Conservation (phyloP, 2,797 vertebrate genomes). For the Triplophysa bombifrons region DNA sequence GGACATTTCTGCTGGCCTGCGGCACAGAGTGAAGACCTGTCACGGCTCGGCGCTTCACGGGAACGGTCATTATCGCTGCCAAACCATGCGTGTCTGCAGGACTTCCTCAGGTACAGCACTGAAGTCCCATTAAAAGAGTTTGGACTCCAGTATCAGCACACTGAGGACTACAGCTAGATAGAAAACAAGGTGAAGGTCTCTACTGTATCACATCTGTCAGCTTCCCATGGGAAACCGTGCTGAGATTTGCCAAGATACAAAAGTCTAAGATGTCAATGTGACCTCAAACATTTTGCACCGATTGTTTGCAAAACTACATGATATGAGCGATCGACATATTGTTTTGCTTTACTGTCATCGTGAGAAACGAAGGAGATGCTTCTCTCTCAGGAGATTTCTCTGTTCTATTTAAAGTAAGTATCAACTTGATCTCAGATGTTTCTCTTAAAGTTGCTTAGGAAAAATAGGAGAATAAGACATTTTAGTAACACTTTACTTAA, state of each 20-base stretch:
- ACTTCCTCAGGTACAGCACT: slow-evolving; percentile 1
- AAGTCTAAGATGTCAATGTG: background rate
- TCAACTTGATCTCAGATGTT: too few relatives aligned
- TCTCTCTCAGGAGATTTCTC: too few relatives aligned
- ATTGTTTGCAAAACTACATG: background rate
- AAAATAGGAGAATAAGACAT: too few relatives aligned
- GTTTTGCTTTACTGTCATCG: too few relatives aligned
- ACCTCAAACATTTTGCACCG: background rate
- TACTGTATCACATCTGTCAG: background rate
- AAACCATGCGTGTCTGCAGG: slow-evolving; percentile 61
- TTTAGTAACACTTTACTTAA: too few relatives aligned
- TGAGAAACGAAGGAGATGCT: too few relatives aligned
- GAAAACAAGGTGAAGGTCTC: background rate
- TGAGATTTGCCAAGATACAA: background rate
- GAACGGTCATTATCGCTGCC: slow-evolving; percentile 69
- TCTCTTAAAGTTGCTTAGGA: too few relatives aligned
- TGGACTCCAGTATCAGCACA: slow-evolving; percentile 1
- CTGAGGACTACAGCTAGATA: background rate
- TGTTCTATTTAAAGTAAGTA: too few relatives aligned
- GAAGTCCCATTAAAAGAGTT: slow-evolving; percentile 16
- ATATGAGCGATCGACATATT: background rate
- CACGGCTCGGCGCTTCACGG: slow-evolving; percentile 67
- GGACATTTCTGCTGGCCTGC: slow-evolving; percentile 50
- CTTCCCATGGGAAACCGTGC: background rate
- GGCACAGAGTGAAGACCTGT: slow-evolving; percentile 62